These are phyloP conservation scores for Nyctibius grandis DNA, from an alignment of 2,797 vertebrate genomes.

Conservation along the genomic window DNA sequence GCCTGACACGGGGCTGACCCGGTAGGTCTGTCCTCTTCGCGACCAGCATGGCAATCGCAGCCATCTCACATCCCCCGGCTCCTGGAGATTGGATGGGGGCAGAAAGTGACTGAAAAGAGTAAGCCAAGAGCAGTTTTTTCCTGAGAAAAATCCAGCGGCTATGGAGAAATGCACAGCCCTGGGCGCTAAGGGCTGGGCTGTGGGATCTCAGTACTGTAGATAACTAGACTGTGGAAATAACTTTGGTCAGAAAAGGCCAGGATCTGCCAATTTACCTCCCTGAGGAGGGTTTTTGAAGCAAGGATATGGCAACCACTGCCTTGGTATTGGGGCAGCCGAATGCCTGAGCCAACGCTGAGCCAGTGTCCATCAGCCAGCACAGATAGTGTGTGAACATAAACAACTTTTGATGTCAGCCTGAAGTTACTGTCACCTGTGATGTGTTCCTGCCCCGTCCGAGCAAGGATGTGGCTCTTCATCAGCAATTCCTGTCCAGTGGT, in stretches of 20 bases:
- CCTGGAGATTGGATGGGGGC: neutral
- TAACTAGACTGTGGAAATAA: neutral
- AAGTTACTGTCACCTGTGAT: neutral
- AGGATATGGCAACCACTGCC: neutral
- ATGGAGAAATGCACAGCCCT: rapidly evolving
- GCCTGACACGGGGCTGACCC: rapidly evolving
- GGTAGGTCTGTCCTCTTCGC: neutral
- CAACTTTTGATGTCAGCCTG: neutral
- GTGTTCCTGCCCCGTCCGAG: neutral
- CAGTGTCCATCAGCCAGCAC: neutral
- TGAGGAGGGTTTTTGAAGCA: neutral
- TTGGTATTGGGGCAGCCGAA: neutral
- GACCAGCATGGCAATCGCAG: neutral
- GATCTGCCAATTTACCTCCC: neutral
- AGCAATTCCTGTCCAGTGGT: neutral
- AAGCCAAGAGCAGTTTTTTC: neutral
- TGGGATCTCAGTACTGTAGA: neutral
- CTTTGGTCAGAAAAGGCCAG: neutral
- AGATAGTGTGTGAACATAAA: neutral
- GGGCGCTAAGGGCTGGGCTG: rapidly evolving
- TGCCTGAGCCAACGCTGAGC: rapidly evolving
- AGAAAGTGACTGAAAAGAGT: neutral
- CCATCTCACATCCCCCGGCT: neutral
- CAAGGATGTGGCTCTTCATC: neutral
- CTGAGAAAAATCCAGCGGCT: neutral